Base-by-base conservation (phyloP, 2,888 invertebrate species). In the Ecdyonurus torrentis region DNA sequence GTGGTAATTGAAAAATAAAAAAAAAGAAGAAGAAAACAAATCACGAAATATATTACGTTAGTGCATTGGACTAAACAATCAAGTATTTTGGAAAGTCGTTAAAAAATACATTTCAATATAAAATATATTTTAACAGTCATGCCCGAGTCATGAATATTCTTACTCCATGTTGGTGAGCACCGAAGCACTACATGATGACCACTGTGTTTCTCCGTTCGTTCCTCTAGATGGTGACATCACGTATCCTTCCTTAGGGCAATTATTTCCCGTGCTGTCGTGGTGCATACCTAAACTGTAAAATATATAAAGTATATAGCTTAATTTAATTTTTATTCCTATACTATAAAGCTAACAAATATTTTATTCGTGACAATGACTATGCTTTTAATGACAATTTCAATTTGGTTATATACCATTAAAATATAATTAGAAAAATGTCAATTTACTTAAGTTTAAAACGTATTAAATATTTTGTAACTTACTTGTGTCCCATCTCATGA, bases 401-500 rank as follows among this genome's bases (percentile, higher is more conserved):
- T n/a, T n/a, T n/a, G n/a, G n/a, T n/a, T n/a, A n/a, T n/a, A n/a
- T n/a, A n/a, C n/a, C n/a, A n/a, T n/a, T n/a, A n/a, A n/a, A n/a
- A n/a, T n/a, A n/a, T n/a, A n/a, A n/a, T n/a, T n/a, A n/a, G n/a
- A 15, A 59, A 23, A 20, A 59, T 58, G 20, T 18, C 10, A 58
- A 1, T 15, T 10, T 19, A 58, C 22, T 5, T 60, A 2, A 61
- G 2, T 25, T n/a, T 24, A 20, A 20, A 50, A 61, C 23, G 23
- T 3, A 23, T 24, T 1, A 19, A 23, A 2, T 1, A 0, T n/a
- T n/a, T n/a, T 20, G 1, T 18, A 2, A 78, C 80, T 77, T 80
- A 89, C 88, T 88, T 89, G 68, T 75, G 89, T 66, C 89, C 89
- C 65, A 90, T 88, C 78, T 89, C 90, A 72, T 89, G 89, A 0